Base-by-base conservation (phyloP, 1,140 invertebrate species). In the Habropoda laboriosa region DNA sequence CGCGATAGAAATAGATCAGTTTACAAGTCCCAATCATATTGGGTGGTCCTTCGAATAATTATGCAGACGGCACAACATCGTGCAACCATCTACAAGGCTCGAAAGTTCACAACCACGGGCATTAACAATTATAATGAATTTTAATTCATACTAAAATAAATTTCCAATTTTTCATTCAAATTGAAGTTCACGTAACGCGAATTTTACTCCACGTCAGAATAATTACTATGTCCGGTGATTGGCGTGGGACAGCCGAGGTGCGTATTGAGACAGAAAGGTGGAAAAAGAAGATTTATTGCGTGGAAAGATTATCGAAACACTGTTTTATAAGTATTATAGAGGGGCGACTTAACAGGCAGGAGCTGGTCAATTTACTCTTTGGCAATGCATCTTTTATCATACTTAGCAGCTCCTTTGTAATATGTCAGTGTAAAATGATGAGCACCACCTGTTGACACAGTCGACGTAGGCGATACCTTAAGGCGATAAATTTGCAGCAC, bases 391-490 rank as follows among this genome's bases (percentile, higher is more conserved):
- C 74, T 80, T 86, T 82, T 78, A 82, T 79, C 85, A 72, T 55
- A 58, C 55, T 71, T 79, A 60, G 60, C 55, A 61, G 40, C 75
- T 82, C 68, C 57, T 78, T 79, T 35, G 64, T 73, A 85, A 86
- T 79, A 79, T 64, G 75, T 80, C 79, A 79, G 73, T 84, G 71
- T 45, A 63, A 82, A 85, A 85, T 85, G 85, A 86, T 76, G 72
- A 72, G 80, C 72, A 60, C 83, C 85, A 86, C 85, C 85, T 86
- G 85, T 85, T 86, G 85, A 86, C 85, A 86, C 32, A 66, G 27
- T 38, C 80, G 80, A 82, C 51, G 76, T 49, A 66, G 40, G 68
- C 75, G 57, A 63, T 76, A 67, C 67, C 67, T 70, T n/a, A 7
- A 24, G 70, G 64, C 80, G 82, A 85, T 85, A 82, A 82, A 86